Percentiles rank a stretch among this genome's conserved stretches.
phyloP scores from a whole-genome alignment of 1,140 invertebrate genomes.

The Drosophila sucinea region DNA sequence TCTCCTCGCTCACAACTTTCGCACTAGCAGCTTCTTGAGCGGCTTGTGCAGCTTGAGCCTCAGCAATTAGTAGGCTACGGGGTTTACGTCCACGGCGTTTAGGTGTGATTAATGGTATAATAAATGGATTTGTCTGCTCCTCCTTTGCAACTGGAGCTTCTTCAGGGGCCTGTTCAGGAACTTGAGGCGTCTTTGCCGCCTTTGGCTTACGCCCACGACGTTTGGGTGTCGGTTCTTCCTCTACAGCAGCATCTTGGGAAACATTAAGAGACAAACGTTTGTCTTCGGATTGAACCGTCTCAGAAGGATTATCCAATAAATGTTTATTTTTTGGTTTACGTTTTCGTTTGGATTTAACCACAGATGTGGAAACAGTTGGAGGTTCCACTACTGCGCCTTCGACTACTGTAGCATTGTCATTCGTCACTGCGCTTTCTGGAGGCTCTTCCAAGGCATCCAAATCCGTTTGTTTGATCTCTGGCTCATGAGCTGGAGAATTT shows the following conservation, averaged over 20 bases:
- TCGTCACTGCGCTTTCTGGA: too few relatives aligned
- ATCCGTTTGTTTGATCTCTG: background rate
- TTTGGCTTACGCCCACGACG: conserved; percentile 2
- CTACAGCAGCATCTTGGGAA: background rate
- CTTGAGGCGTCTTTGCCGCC: background rate
- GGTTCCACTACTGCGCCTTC: background rate
- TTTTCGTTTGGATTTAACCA: too few relatives aligned
- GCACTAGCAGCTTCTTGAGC: background rate
- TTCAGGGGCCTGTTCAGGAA: background rate
- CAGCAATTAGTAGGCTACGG: background rate
- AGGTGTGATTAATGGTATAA: background rate
- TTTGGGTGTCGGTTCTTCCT: background rate
- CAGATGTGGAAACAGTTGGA: too few relatives aligned
- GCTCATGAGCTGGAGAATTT: too few relatives aligned
- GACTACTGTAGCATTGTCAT: background rate
- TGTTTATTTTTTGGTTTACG: too few relatives aligned
- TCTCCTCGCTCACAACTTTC: background rate
- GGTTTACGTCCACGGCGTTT: background rate
- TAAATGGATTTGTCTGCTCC: background rate
- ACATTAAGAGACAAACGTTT: too few relatives aligned
- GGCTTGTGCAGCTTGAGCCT: too few relatives aligned
- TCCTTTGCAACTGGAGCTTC: background rate
- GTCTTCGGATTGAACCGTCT: too few relatives aligned
- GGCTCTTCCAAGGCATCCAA: background rate
- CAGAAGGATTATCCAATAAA: too few relatives aligned